Conservation (phyloP, 2,888 invertebrate genomes). For the Escarpia spicata region DNA sequence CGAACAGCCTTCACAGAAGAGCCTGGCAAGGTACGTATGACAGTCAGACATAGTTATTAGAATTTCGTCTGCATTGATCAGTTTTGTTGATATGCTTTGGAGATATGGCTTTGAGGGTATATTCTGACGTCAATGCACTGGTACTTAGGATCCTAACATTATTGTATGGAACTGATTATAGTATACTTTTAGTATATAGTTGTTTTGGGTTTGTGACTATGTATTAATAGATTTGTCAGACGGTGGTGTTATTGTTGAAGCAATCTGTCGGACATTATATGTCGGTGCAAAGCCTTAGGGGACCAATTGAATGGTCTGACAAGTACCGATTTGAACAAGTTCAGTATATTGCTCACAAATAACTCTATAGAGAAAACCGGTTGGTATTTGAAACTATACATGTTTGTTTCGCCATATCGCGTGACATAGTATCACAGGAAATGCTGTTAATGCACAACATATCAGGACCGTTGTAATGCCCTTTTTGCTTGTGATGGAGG, state of each 20-base stretch:
- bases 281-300: no score
- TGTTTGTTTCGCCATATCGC: not conserved
- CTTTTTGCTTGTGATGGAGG: not conserved
- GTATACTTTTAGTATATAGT: no score
- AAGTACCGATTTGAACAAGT: no score
- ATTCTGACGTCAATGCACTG: no score
- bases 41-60: not conserved
- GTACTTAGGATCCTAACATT: no score
- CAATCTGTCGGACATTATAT: no score
- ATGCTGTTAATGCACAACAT: no score
- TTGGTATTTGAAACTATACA: not conserved
- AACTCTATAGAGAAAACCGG: not conserved
- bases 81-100: not conserved
- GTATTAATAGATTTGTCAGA: no score
- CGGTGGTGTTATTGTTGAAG: no score
- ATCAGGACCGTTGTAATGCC: not conserved
- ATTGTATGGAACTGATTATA: no score
- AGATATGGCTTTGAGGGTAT: not conserved
- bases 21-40: constrained; percentile 67
- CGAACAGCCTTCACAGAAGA: constrained; percentile 76
- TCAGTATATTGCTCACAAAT: not conserved
- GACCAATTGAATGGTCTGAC: no score
- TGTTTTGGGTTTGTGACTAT: no score
- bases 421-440: not conserved
- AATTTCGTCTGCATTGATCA: not conserved